Evolutionary conservation across 2,113 vertebrate genomes (phyloP).

Genomic region (Dromiciops gliroides): DNA sequence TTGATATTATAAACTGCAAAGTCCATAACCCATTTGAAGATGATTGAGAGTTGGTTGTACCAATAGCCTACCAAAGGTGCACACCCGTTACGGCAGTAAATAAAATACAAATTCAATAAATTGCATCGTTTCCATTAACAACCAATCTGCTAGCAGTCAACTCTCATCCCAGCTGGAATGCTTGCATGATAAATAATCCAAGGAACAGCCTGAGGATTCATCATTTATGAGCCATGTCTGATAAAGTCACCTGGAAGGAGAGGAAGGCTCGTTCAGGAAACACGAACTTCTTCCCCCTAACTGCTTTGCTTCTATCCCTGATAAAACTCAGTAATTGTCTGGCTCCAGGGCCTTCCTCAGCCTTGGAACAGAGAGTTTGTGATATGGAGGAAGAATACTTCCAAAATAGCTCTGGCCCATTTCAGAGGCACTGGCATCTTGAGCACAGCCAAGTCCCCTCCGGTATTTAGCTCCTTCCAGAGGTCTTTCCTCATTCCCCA

Average conservation of each 20-base stretch:
- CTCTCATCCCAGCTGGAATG: constrained; percentile 6
- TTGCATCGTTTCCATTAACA: constrained; percentile 7
- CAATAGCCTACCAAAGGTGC: neutral
- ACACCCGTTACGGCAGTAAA: constrained; percentile 4
- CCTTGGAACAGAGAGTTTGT: neutral
- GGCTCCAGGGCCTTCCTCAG: neutral
- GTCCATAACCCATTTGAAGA: constrained; percentile 18
- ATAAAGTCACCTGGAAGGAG: neutral
- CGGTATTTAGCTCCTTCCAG: neutral
- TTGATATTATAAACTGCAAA: neutral
- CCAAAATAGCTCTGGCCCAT: neutral
- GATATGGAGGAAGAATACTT: neutral
- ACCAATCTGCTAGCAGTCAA: neutral
- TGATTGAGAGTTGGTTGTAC: constrained; percentile 8
- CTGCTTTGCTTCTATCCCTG: neutral
- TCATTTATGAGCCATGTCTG: constrained; percentile 2
- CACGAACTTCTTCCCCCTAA: neutral
- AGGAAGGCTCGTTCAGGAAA: neutral
- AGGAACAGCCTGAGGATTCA: neutral
- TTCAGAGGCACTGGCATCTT: neutral
- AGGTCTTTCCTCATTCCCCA: neutral
- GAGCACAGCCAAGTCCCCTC: neutral
- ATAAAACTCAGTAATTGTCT: neutral
- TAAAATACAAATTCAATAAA: constrained; percentile 27
- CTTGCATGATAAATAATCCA: neutral